A percentile compares a stretch with the other conserved stretches of the same genome.
Conservation (phyloP, 2,113 vertebrate genomes). For the Pionites leucogaster region DNA sequence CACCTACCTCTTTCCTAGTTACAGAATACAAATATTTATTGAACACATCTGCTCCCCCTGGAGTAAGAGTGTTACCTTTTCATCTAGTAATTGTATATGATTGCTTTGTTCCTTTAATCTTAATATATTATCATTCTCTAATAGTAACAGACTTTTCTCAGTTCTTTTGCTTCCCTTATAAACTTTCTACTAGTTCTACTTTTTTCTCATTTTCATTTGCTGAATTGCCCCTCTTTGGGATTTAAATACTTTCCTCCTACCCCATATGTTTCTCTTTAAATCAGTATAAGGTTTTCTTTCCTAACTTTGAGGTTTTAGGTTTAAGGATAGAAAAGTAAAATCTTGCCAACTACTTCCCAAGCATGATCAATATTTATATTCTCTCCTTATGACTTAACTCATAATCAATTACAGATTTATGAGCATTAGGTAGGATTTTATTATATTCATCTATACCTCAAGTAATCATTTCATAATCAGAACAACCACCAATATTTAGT, state of each 20-base stretch:
- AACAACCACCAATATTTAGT: background rate
- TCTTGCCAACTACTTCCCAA: constrained; percentile 5
- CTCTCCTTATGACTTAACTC: constrained; percentile 2
- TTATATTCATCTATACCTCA: constrained; percentile 10
- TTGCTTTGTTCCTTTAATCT: background rate
- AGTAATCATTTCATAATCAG: constrained; percentile 22
- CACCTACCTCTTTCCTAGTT: background rate
- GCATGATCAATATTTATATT: constrained; percentile 22
- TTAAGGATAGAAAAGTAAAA: constrained; percentile 1
- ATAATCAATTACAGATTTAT: constrained; percentile 32
- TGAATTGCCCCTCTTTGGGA: background rate
- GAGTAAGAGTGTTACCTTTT: background rate
- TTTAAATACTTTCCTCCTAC: background rate
- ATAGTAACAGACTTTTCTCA: background rate
- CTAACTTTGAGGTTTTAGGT: background rate
- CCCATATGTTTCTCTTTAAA: constrained; percentile 1
- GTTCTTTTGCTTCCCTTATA: background rate
- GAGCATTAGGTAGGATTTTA: constrained; percentile 12
- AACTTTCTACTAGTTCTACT: background rate
- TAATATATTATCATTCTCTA: background rate
- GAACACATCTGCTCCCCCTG: background rate
- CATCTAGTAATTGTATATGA: background rate
- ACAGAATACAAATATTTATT: background rate
- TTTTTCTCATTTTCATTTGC: background rate
- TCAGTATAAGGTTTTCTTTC: background rate